These are phyloP conservation scores for Tipula lateralis DNA, from an alignment of 2,888 invertebrate genomes.

Conservation along the genomic window DNA sequence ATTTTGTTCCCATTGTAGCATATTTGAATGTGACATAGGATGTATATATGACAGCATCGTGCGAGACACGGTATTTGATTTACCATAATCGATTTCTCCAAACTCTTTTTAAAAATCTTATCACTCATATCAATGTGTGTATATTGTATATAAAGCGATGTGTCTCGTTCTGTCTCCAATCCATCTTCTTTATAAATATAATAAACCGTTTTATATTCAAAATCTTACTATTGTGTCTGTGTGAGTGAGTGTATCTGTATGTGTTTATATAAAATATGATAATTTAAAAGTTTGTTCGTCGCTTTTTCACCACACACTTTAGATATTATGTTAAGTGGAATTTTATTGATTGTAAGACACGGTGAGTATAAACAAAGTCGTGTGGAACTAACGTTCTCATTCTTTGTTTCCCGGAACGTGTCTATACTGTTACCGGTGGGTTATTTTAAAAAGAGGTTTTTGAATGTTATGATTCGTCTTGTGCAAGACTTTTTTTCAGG, in stretches of 20 bases:
- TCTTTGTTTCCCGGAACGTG: neutral
- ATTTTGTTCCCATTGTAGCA: neutral
- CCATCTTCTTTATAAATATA: neutral
- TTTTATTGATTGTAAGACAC: neutral
- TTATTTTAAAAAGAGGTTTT: too few relatives aligned
- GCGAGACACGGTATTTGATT: neutral
- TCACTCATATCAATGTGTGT: neutral
- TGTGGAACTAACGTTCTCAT: neutral
- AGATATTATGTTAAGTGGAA: slow-evolving; percentile 1
- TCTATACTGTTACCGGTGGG: too few relatives aligned
- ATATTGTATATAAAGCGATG: neutral
- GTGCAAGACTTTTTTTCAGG: too few relatives aligned
- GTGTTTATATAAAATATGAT: neutral
- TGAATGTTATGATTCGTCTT: too few relatives aligned
- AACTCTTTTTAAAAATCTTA: neutral
- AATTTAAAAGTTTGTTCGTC: neutral
- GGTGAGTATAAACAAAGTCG: neutral
- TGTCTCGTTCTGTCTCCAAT: neutral
- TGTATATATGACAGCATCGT: neutral
- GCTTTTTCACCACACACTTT: neutral
- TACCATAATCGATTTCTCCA: neutral
- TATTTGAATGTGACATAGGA: neutral
- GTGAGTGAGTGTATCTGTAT: neutral
- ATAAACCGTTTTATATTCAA: neutral
- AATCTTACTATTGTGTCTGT: neutral